Conservation (phyloP, 2,888 invertebrate species). For the Salticus scenicus region DNA sequence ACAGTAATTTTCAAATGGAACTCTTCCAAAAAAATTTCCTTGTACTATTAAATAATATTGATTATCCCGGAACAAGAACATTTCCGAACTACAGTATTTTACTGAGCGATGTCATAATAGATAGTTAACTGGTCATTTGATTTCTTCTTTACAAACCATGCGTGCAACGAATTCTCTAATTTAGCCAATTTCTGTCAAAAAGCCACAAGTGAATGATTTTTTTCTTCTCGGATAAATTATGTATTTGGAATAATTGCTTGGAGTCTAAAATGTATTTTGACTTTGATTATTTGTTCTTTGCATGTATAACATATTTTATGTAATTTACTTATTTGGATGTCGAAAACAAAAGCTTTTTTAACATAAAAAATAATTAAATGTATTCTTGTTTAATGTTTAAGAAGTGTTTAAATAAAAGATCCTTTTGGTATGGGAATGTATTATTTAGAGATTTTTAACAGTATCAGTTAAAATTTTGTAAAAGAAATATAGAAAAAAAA, state of each 20-base stretch:
- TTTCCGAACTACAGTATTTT: not conserved
- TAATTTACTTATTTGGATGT: not conserved
- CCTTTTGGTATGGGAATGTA: too few relatives aligned
- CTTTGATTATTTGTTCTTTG: too few relatives aligned
- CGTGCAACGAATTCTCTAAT: not conserved
- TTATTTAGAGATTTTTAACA: too few relatives aligned
- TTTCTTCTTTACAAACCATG: not conserved
- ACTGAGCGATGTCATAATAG: not conserved
- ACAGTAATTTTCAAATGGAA: too few relatives aligned
- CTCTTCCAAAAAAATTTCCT: too few relatives aligned
- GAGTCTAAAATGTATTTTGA: too few relatives aligned
- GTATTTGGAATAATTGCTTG: not conserved
- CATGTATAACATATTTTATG: not conserved
- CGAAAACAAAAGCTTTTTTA: not conserved
- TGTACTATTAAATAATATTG: too few relatives aligned
- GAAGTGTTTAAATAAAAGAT: too few relatives aligned
- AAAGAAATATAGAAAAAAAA: too few relatives aligned
- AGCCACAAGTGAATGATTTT: not conserved
- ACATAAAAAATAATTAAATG: too few relatives aligned
- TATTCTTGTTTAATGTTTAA: too few relatives aligned
- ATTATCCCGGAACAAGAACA: not conserved
- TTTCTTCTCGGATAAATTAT: not conserved
- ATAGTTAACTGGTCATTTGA: not conserved
- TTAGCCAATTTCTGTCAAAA: slow-evolving; percentile 5
- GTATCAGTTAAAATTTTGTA: too few relatives aligned